Evolutionary conservation across 2,113 vertebrate genomes (phyloP).

Genomic region (Malurus cyaneus): DNA sequence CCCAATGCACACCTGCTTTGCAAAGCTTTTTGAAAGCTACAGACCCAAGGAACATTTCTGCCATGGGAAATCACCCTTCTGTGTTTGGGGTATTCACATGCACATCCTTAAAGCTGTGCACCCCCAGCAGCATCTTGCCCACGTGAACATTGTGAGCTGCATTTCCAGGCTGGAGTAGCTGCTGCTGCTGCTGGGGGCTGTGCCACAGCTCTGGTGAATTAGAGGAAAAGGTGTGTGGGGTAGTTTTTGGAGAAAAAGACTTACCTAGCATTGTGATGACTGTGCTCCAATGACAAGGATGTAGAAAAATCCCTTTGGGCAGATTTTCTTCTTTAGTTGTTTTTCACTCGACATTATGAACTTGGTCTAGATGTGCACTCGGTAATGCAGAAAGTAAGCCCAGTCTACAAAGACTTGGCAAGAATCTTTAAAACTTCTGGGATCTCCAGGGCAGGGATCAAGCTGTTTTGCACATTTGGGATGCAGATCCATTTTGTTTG

Average conservation of each 20-base stretch:
- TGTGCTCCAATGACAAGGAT: background rate
- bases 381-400: background rate
- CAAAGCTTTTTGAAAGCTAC: background rate
- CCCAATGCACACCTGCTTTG: background rate
- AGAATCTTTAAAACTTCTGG: background rate
- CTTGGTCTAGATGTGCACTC: background rate
- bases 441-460: background rate
- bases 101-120: background rate
- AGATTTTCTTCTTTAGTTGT: background rate
- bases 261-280: background rate
- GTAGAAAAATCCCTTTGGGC: background rate
- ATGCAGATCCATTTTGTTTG: background rate
- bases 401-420: background rate
- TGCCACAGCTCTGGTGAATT: background rate
- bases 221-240: background rate
- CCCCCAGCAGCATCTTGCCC: background rate
- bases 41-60: background rate
- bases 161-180: background rate
- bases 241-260: background rate
- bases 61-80: background rate
- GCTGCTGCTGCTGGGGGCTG: background rate
- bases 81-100: background rate
- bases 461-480: background rate
- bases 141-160: background rate
- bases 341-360: background rate